Percentiles rank a stretch among this genome's conserved stretches.
phyloP scores from a whole-genome alignment of 92 coral and sea anemone genomes.

The Porites rus region DNA sequence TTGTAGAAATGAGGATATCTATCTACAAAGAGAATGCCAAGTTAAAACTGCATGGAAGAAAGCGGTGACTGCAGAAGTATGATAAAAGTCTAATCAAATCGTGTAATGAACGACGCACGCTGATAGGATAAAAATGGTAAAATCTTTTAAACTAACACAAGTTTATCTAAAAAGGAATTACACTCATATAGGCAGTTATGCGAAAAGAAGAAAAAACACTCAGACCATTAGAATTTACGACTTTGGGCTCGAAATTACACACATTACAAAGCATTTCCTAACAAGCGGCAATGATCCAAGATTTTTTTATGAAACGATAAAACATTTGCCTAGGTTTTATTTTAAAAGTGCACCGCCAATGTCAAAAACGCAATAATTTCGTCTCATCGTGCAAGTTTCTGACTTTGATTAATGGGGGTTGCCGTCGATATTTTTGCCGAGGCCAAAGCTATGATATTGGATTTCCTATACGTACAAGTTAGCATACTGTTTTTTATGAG shows the following conservation, averaged over 20 bases:
- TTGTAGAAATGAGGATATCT: too few relatives aligned
- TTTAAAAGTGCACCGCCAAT: slow-evolving; percentile 33
- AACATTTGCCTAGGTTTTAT: slow-evolving; percentile 12
- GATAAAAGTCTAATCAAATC: not conserved
- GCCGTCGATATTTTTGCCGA: slow-evolving; percentile 18
- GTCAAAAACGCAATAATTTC: slow-evolving; percentile 30
- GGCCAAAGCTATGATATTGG: slow-evolving; percentile 42
- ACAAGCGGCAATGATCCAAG: not conserved
- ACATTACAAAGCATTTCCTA: not conserved
- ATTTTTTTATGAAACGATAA: slow-evolving; percentile 19
- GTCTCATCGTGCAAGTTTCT: slow-evolving; percentile 25
- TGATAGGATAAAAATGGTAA: not conserved
- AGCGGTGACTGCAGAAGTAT: not conserved
- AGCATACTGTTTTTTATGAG: slow-evolving; percentile 1
- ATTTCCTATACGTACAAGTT: slow-evolving; percentile 32
- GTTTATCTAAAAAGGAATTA: too few relatives aligned
- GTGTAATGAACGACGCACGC: not conserved
- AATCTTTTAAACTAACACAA: too few relatives aligned
- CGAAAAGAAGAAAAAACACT: not conserved
- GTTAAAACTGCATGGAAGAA: not conserved
- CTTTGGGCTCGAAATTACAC: not conserved
- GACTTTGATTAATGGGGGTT: slow-evolving; percentile 57
- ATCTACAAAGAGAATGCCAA: too few relatives aligned
- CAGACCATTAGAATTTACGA: not conserved
- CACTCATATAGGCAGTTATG: too few relatives aligned